Evolutionary conservation across 2,113 vertebrate genomes (phyloP).

Genomic region (Alligator mississippiensis): DNA sequence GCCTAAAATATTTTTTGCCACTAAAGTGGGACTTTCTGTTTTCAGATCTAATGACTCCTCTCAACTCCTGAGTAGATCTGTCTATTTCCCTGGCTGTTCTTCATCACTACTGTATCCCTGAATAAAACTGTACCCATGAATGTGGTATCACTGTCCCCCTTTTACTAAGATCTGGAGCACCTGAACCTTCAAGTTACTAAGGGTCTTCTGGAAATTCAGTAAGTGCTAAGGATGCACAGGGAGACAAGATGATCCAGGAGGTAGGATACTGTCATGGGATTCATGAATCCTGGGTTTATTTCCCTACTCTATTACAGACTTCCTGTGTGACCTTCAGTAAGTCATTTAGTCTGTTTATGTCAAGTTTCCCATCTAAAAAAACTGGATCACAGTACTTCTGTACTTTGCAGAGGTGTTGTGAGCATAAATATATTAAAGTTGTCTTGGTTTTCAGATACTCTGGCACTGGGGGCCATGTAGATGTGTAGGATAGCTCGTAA

Average conservation of each 20-base stretch:
- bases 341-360: background rate
- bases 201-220: background rate
- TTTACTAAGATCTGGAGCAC: background rate
- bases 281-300: background rate
- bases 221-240: background rate
- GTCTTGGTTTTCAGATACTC: background rate
- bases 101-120: background rate
- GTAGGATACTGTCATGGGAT: background rate
- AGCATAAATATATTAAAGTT: background rate
- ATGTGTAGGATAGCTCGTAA: background rate
- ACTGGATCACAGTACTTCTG: background rate
- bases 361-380: background rate
- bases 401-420: background rate
- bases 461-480: background rate
- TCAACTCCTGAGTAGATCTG: background rate
- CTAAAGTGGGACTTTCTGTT: conserved; percentile 4
- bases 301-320: background rate
- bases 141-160: conserved; percentile 8
- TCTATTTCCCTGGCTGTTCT: background rate
- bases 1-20: conserved; percentile 53
- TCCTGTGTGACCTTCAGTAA: background rate
- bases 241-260: background rate
- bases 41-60: background rate
- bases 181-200: background rate
- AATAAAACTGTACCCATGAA: background rate